Evolutionary conservation across 1,140 invertebrate genomes (phyloP).

Genomic region (Lamellibrachia luymesi): DNA sequence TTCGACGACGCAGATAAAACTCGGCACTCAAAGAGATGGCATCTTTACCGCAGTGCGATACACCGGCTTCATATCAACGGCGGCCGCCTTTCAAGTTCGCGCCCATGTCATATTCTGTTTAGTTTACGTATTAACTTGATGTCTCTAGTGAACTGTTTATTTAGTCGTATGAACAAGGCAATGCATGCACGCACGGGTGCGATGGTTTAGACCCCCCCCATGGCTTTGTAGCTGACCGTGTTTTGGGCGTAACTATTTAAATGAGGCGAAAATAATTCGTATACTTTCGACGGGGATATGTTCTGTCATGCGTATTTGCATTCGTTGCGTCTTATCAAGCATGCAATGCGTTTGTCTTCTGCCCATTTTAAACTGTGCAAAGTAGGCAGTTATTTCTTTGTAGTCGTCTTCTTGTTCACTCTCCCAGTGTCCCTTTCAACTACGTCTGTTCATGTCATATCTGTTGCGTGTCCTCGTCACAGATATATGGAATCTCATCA

Average conservation of each 20-base stretch:
- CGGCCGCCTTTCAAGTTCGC: neutral
- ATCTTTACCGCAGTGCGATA: neutral
- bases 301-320: neutral
- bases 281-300: neutral
- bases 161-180: neutral
- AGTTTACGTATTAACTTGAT: neutral
- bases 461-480: neutral
- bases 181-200: neutral
- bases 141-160: neutral
- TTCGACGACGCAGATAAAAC: neutral
- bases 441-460: neutral
- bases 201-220: neutral
- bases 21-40: neutral
- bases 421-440: neutral
- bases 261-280: constrained; percentile 1
- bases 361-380: neutral
- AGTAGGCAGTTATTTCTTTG: neutral
- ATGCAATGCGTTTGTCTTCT: neutral
- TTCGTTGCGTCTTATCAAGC: neutral
- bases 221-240: neutral
- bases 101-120: neutral
- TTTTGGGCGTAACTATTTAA: neutral
- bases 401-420: neutral
- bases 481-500: neutral
- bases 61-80: neutral